These are phyloP conservation scores for Holothuria leucospilota DNA, from an alignment of 53 echinoderm and acorn worm genomes.

Conservation along the genomic window DNA sequence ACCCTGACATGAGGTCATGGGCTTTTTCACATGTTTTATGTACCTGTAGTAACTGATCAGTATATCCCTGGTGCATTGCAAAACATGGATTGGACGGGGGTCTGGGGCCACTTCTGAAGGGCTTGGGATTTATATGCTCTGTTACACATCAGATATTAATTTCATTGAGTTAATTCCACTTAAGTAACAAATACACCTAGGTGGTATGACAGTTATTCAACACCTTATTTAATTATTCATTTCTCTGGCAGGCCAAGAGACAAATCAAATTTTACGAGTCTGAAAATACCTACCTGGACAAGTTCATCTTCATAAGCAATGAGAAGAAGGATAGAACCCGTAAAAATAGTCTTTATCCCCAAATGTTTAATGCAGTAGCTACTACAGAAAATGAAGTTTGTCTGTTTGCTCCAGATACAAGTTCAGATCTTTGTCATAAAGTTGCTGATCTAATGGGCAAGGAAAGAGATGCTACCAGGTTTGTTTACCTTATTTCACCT, in stretches of 20 bases:
- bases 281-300: constrained; percentile 89
- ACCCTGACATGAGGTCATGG: too few relatives aligned
- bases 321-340: constrained; percentile 90
- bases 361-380: constrained; percentile 84
- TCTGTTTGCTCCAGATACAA: constrained; percentile 85
- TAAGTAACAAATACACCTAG: too few relatives aligned
- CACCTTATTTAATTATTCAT: too few relatives aligned
- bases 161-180: too few relatives aligned
- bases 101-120: too few relatives aligned
- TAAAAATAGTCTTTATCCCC: constrained; percentile 84
- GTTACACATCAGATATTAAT: too few relatives aligned
- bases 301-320: constrained; percentile 89
- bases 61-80: too few relatives aligned
- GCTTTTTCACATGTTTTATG: too few relatives aligned
- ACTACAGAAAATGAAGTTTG: constrained; percentile 95
- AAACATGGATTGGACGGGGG: too few relatives aligned
- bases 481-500: constrained; percentile 8
- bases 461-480: constrained; percentile 55
- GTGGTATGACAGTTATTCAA: too few relatives aligned
- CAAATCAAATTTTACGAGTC: constrained; percentile 84
- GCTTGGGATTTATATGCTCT: too few relatives aligned
- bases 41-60: too few relatives aligned
- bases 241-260: constrained; percentile 59
- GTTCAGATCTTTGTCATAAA: constrained; percentile 77
- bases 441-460: constrained; percentile 79